These are phyloP conservation scores for Acanthurus lineatus DNA, from an alignment of 2,797 vertebrate species.

Conservation along the genomic window DNA sequence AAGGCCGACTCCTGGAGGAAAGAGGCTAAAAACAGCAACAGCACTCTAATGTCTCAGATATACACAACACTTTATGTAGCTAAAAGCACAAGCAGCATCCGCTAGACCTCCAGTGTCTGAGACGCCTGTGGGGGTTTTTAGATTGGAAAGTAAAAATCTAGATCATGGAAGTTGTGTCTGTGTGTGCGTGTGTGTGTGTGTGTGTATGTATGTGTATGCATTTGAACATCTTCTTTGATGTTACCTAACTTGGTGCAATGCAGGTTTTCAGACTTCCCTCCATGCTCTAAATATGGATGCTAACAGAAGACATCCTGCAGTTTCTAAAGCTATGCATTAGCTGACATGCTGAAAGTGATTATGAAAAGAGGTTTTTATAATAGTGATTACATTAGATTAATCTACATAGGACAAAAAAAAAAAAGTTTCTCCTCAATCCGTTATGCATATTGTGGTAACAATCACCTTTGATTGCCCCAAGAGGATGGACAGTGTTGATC, in stretches of 20 bases:
- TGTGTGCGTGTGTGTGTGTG: slow-evolving; percentile 12
- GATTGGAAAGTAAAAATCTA: slow-evolving; percentile 57
- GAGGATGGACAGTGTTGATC: background rate
- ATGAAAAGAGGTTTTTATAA: slow-evolving; percentile 6
- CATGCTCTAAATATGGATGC: slow-evolving; percentile 51
- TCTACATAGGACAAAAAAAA: too few relatives aligned
- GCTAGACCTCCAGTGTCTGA: slow-evolving; percentile 12
- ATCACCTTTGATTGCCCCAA: background rate
- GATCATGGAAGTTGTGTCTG: slow-evolving; percentile 29
- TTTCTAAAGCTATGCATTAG: background rate
- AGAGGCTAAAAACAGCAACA: slow-evolving; percentile 72
- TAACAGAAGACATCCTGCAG: slow-evolving; percentile 29
- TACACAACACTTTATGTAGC: slow-evolving; percentile 52
- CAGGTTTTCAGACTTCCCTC: slow-evolving; percentile 57
- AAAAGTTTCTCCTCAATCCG: background rate
- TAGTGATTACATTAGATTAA: background rate
- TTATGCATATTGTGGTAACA: background rate
- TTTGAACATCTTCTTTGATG: slow-evolving; percentile 67
- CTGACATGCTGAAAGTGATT: slow-evolving; percentile 5
- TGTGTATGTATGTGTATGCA: slow-evolving; percentile 27
- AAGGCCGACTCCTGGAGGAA: slow-evolving; percentile 70
- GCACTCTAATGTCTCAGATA: slow-evolving; percentile 51
- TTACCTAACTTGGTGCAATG: slow-evolving; percentile 79
- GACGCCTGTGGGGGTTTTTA: slow-evolving; percentile 40
- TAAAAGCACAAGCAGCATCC: slow-evolving; percentile 52